Evolutionary conservation across 2,797 vertebrate genomes (phyloP).

Genomic region (Malacoraja senta): DNA sequence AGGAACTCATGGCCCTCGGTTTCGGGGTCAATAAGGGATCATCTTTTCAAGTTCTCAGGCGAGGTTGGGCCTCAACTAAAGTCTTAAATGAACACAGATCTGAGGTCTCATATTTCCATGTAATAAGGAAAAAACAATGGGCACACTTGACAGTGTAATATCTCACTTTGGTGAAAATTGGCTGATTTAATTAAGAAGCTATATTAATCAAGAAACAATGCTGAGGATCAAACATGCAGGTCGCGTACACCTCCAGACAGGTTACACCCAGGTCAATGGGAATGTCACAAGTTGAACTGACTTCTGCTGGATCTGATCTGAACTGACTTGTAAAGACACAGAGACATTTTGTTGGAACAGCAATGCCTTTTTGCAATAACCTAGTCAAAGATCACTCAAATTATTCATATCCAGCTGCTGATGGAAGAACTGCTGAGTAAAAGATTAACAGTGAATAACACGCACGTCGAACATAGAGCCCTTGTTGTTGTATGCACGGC

Average conservation of each 20-base stretch:
- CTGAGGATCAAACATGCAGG: neutral
- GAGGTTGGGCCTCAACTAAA: neutral
- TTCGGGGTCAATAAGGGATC: neutral
- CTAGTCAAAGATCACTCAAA: neutral
- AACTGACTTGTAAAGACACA: neutral
- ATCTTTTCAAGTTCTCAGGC: neutral
- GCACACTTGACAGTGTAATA: neutral
- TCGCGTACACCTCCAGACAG: neutral
- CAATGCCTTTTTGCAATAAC: neutral
- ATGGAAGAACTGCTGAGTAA: neutral
- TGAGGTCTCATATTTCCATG: neutral
- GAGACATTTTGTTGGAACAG: neutral
- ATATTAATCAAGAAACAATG: neutral
- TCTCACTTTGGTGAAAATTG: neutral
- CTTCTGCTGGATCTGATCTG: too few relatives aligned
- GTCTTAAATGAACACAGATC: neutral
- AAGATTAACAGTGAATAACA: neutral
- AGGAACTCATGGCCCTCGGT: too few relatives aligned
- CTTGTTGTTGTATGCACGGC: neutral
- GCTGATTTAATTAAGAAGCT: neutral
- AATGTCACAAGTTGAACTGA: neutral
- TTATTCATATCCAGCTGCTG: neutral
- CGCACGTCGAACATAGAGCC: neutral
- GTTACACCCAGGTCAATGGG: neutral
- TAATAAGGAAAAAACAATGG: neutral